Percentiles rank a stretch among this genome's conserved stretches.
Evolutionary conservation across 2,888 invertebrate genomes (phyloP).

Genomic region (Hirtodrosophila cameraria): DNA sequence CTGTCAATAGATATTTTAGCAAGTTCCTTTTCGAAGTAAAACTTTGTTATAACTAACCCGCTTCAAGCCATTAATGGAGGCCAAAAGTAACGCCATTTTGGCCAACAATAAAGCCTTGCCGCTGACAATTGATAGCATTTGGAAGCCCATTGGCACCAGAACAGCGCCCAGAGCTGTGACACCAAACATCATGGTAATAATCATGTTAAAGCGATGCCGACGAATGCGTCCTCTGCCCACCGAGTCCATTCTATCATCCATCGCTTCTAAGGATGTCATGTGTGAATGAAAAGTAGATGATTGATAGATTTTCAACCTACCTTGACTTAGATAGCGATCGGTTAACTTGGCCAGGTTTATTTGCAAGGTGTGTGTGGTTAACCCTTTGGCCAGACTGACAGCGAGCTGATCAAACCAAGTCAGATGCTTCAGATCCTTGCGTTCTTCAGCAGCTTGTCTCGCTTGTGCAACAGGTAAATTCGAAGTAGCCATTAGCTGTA

Average conservation of each 20-base stretch:
- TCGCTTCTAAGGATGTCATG: conserved; percentile 9
- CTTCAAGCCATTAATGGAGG: conserved; percentile 92
- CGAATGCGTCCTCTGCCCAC: conserved; percentile 84
- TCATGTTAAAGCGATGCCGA: conserved; percentile 88
- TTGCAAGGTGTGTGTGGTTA: conserved; percentile 88
- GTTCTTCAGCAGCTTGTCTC: conserved; percentile 29
- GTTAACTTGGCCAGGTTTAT: conserved; percentile 85
- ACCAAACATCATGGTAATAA: conserved; percentile 92
- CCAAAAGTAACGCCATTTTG: conserved; percentile 91
- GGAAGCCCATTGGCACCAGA: conserved; percentile 92
- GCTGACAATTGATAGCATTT: conserved; percentile 91
- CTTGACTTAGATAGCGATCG: conserved; percentile 58
- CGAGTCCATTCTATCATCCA: conserved; percentile 22
- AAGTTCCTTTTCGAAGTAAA: conserved; percentile 50
- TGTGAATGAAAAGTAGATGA: neutral
- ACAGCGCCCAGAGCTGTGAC: conserved; percentile 91
- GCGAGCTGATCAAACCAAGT: conserved; percentile 87
- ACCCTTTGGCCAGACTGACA: conserved; percentile 86
- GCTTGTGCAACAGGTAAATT: conserved; percentile 27
- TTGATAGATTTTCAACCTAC: conserved; percentile 11
- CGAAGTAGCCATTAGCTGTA: conserved; percentile 84
- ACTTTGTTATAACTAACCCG: conserved; percentile 85
- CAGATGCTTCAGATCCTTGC: conserved; percentile 66
- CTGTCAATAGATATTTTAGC: conserved; percentile 83
- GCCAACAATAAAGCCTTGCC: conserved; percentile 92